Evolutionary conservation across 2,888 invertebrate species (phyloP).

Genomic region (Napeogenes inachia): DNA sequence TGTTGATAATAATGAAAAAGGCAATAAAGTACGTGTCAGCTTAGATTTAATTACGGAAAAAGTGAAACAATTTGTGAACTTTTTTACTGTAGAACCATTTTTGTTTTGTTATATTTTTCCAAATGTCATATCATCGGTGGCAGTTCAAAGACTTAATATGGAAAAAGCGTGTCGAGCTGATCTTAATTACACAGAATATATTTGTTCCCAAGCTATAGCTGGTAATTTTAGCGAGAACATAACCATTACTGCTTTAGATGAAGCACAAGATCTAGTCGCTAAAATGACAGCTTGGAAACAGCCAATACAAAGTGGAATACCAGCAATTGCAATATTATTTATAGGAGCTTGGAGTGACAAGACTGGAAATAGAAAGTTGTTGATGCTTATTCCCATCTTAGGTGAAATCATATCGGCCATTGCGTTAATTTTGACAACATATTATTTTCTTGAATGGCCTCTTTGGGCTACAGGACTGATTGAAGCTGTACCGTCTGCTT

Average conservation of each 20-base stretch:
- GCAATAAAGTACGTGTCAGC: conserved; percentile 2
- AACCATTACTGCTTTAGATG: conserved; percentile 49
- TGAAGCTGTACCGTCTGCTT: conserved; percentile 74
- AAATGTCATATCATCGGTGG: conserved; percentile 77
- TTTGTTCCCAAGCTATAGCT: conserved; percentile 64
- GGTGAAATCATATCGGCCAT: conserved; percentile 73
- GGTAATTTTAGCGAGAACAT: conserved; percentile 50
- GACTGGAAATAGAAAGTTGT: conserved; percentile 75
- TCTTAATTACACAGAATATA: conserved; percentile 62
- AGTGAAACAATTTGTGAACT: conserved; percentile 41
- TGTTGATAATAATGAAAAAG: conserved; percentile 11
- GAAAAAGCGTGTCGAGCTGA: conserved; percentile 78
- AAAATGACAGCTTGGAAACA: conserved; percentile 76
- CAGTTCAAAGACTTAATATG: conserved; percentile 72
- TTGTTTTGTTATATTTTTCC: conserved; percentile 80
- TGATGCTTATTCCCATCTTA: conserved; percentile 75
- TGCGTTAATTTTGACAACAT: conserved; percentile 72
- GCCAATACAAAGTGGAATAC: conserved; percentile 74
- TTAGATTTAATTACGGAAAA: conserved; percentile 29
- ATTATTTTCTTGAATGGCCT: conserved; percentile 76
- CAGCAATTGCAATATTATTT: conserved; percentile 75
- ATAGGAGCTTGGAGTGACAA: conserved; percentile 81
- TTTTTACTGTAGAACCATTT: conserved; percentile 81
- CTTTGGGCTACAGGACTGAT: conserved; percentile 73
- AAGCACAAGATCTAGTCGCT: conserved; percentile 65